A percentile compares a stretch with the other conserved stretches of the same genome.
Evolutionary conservation across 2,888 invertebrate genomes (phyloP).

Genomic region (Drosophila lacicola): DNA sequence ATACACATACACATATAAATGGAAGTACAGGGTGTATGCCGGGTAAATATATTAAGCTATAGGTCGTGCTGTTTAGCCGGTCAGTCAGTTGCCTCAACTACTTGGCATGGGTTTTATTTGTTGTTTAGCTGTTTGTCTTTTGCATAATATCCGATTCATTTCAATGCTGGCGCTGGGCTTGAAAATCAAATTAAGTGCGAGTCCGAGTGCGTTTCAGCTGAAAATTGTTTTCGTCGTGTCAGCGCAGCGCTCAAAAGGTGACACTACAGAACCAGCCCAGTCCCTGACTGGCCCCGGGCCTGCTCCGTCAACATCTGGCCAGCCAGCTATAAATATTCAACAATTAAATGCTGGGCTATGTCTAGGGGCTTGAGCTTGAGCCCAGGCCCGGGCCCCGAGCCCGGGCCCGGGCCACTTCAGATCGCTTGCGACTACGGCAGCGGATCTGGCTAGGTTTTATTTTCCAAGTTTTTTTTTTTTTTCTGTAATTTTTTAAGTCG

Average conservation of each 20-base stretch:
- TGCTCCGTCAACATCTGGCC: conserved; percentile 30
- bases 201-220: conserved; percentile 34
- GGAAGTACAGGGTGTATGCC: neutral
- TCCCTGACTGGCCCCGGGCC: conserved; percentile 6
- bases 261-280: conserved; percentile 49
- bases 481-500: conserved; percentile 27
- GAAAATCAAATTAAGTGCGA: conserved; percentile 50
- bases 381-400: conserved; percentile 18
- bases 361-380: conserved; percentile 36
- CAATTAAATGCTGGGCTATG: conserved; percentile 57
- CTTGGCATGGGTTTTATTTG: conserved; percentile 5
- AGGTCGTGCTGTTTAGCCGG: conserved; percentile 19
- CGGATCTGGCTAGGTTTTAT: conserved; percentile 28
- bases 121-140: conserved; percentile 11
- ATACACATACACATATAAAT: neutral
- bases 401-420: conserved; percentile 26
- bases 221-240: conserved; percentile 55
- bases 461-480: conserved; percentile 9
- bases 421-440: conserved; percentile 20
- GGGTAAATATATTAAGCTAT: conserved; percentile 31
- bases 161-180: conserved; percentile 25
- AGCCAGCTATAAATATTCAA: conserved; percentile 73
- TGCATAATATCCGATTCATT: conserved; percentile 56
- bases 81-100: conserved; percentile 33
- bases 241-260: conserved; percentile 60